Conservation (phyloP, 2,888 invertebrate genomes). For the Calliopum simillimum region DNA sequence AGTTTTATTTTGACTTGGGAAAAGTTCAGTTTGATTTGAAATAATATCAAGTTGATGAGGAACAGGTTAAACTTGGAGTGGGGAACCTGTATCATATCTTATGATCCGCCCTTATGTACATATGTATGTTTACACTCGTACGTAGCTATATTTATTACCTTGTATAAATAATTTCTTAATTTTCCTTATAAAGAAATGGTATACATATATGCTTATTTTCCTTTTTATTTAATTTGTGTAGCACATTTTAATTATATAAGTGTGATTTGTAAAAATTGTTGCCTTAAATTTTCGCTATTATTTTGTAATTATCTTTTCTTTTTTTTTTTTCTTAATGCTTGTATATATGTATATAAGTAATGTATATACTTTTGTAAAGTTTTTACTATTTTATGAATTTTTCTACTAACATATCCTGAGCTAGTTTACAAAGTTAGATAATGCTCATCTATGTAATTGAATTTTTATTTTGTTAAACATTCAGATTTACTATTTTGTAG, state of each 20-base stretch:
- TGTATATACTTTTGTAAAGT: no score
- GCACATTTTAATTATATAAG: neutral
- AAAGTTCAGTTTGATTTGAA: no score
- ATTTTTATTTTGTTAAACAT: neutral
- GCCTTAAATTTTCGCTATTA: neutral
- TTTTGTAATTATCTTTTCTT: conserved; percentile 2
- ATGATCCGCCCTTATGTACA: no score
- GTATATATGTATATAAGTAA: neutral
- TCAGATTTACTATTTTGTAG: neutral
- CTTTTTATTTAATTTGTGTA: conserved; percentile 17
- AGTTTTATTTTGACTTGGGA: no score
- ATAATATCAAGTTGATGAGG: no score
- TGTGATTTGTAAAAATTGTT: conserved; percentile 3
- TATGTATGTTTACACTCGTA: neutral
- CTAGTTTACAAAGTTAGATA: conserved; percentile 55
- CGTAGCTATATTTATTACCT: conserved; percentile 13
- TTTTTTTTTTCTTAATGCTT: neutral
- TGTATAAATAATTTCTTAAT: conserved; percentile 23
- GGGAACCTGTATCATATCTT: no score
- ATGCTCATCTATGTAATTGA: conserved; percentile 10
- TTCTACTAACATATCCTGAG: conserved; percentile 53
- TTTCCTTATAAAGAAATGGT: conserved; percentile 28
- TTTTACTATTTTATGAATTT: conserved; percentile 14
- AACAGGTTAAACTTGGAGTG: no score
- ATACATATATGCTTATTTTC: conserved; percentile 25